Evolutionary conservation across 2,888 invertebrate species (phyloP).

Genomic region (Sinodicranocentrus sp.): DNA sequence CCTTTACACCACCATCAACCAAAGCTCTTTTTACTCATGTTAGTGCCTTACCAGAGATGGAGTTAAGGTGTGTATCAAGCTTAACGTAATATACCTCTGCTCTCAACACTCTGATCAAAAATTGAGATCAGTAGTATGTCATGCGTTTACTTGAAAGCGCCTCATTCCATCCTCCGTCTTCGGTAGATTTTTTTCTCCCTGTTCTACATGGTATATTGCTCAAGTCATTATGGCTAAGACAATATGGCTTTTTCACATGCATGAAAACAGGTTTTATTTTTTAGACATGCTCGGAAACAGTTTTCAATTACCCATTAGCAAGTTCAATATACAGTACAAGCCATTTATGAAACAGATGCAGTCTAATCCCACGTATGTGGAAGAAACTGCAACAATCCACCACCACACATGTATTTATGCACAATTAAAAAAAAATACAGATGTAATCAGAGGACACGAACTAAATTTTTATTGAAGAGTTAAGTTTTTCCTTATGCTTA

Average conservation of each 20-base stretch:
- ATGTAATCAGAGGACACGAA: not conserved
- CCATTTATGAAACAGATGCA: not conserved
- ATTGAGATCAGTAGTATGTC: conserved; percentile 11
- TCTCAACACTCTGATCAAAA: not conserved
- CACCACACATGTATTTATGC: not conserved
- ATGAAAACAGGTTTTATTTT: conserved; percentile 17
- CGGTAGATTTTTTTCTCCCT: not conserved
- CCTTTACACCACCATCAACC: too few species aligned
- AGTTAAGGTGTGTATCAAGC: too few species aligned
- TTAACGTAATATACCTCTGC: too few species aligned
- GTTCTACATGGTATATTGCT: not conserved
- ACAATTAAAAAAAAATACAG: not conserved
- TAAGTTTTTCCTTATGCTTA: too few species aligned
- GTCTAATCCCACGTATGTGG: not conserved
- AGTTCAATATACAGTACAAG: conserved; percentile 1
- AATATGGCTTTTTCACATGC: conserved; percentile 16
- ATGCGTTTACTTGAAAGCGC: not conserved
- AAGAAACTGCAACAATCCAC: not conserved
- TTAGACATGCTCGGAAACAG: conserved; percentile 19
- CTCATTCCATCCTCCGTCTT: not conserved
- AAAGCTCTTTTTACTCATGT: too few species aligned
- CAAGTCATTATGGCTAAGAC: conserved; percentile 1
- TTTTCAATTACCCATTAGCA: conserved; percentile 11
- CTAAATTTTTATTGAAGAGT: not conserved
- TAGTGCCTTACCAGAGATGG: too few species aligned